These are phyloP conservation scores for Synchiropus splendidus DNA, from an alignment of 2,113 vertebrate species.

Conservation along the genomic window DNA sequence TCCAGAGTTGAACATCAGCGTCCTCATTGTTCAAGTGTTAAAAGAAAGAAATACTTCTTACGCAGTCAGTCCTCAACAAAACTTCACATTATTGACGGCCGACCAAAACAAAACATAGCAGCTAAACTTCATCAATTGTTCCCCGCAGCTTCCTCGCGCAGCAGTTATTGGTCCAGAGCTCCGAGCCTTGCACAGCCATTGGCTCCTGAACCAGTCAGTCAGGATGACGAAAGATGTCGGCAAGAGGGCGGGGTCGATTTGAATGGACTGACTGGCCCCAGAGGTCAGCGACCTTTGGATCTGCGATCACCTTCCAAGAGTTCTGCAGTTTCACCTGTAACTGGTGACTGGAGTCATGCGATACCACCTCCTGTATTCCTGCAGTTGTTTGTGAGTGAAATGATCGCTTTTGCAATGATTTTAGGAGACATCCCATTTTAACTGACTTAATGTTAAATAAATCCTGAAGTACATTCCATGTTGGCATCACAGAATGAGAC, in stretches of 20 bases:
- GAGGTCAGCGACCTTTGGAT: too few species aligned
- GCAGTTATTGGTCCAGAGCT: constrained; percentile 32
- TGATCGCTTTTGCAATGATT: too few species aligned
- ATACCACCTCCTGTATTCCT: too few species aligned
- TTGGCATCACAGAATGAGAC: too few species aligned
- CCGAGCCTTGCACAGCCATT: constrained; percentile 7
- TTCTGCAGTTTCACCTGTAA: too few species aligned
- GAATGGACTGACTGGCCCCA: too few species aligned
- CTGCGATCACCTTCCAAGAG: constrained; percentile 1
- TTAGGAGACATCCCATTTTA: too few species aligned
- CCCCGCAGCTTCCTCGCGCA: neutral
- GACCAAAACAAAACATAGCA: constrained; percentile 15
- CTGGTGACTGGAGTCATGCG: too few species aligned
- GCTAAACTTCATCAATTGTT: constrained; percentile 4
- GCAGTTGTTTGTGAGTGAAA: too few species aligned
- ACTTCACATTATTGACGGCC: constrained; percentile 7
- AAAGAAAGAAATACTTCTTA: constrained; percentile 5
- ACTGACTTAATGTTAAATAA: too few species aligned
- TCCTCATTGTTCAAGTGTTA: constrained; percentile 29
- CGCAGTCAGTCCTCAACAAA: constrained; percentile 1
- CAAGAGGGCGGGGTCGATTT: too few species aligned
- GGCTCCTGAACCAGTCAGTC: constrained; percentile 3
- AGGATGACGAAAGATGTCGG: neutral
- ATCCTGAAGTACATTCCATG: too few species aligned
- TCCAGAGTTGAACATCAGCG: constrained; percentile 29